Base-by-base conservation (phyloP, 1,140 invertebrate species). In the Polypedilum pembai region DNA sequence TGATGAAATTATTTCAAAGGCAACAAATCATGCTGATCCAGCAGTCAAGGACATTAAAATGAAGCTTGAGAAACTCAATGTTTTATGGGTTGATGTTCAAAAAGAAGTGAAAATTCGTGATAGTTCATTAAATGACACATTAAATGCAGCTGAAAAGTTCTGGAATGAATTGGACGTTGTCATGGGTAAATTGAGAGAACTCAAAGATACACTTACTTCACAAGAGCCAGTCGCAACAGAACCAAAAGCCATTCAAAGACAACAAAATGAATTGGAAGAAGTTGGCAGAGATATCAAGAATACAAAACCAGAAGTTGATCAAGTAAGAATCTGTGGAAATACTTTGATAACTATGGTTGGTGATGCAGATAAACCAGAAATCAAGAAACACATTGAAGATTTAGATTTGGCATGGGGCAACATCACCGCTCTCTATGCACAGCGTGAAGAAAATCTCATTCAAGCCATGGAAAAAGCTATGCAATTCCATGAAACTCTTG, bases 401-500 rank as follows among this genome's bases (percentile, higher is more conserved):
- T 82, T 98, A 76, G 95, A 98, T 80, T 88, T 88, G 78, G 94
- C 93, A 3, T 96, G 95, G 93, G 92, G 96, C 80, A 96, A 93
- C 79, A 92, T 98, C 65, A 97, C 94, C 0, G 93, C 94, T 4
- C 83, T 98, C 21, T 98, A 95, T 83, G 94, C 94, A 1, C 90
- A 94, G 79, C 85, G 95, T 3, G 94, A 98, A 80, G 94, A 96
- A 82, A 95, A 97, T 81, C 87, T 99, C 24, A 95, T 98, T 77
- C 94, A 96, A 80, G 96, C 96, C 8, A 96, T 99, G 92, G 94
- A 96, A 83, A 98, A 97, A 80, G 95, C 96, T 0, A 96, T 98
- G 91, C 94, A 97, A 80, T 99, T 98, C 90, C 96, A 98, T 83
- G 95, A 98, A 80, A 96, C 95, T 0, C 84, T 98, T 69, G 85